Percentiles rank a stretch among this genome's conserved stretches.
These are phyloP conservation scores for Zaprionus ghesquierei DNA, from an alignment of 1,140 invertebrate species.

Conservation along the genomic window DNA sequence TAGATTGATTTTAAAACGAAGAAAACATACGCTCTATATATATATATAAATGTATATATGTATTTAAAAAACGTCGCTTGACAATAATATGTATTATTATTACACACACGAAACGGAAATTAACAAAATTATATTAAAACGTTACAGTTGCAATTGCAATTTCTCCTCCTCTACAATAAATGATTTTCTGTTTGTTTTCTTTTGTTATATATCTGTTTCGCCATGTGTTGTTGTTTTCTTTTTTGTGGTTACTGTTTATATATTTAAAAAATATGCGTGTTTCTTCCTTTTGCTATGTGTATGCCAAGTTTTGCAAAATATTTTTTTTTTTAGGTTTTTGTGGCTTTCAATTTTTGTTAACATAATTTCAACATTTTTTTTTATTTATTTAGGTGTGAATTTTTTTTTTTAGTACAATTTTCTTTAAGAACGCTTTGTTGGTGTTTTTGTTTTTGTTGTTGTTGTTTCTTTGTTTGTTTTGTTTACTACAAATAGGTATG, in stretches of 20 bases:
- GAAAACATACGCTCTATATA: slow-evolving; percentile 46
- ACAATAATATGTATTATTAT: slow-evolving; percentile 68
- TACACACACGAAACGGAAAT: slow-evolving; percentile 60
- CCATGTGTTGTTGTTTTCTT: not conserved
- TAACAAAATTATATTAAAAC: slow-evolving; percentile 29
- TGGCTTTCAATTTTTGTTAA: slow-evolving; percentile 44
- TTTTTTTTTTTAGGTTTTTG: slow-evolving; percentile 36
- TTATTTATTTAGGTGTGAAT: slow-evolving; percentile 25
- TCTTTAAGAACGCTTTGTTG: slow-evolving; percentile 53
- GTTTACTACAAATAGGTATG: slow-evolving; percentile 53
- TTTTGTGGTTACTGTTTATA: slow-evolving; percentile 29
- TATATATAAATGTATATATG: slow-evolving; percentile 33
- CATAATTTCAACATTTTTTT: slow-evolving; percentile 62
- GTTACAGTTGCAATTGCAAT: slow-evolving; percentile 30
- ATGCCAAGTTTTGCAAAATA: slow-evolving; percentile 28
- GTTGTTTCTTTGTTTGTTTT: slow-evolving; percentile 46
- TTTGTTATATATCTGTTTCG: not conserved
- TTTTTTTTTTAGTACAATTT: slow-evolving; percentile 56
- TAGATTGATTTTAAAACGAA: slow-evolving; percentile 46
- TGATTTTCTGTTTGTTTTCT: slow-evolving; percentile 25
- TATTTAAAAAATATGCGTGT: slow-evolving; percentile 49
- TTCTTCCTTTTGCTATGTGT: slow-evolving; percentile 32
- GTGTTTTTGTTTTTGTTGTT: slow-evolving; percentile 52
- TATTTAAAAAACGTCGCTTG: slow-evolving; percentile 62
- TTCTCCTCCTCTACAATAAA: slow-evolving; percentile 28